Percentiles rank a stretch among this genome's conserved stretches.
phyloP scores from a whole-genome alignment of 2,797 vertebrate species.

The Halcyon chelicuti region DNA sequence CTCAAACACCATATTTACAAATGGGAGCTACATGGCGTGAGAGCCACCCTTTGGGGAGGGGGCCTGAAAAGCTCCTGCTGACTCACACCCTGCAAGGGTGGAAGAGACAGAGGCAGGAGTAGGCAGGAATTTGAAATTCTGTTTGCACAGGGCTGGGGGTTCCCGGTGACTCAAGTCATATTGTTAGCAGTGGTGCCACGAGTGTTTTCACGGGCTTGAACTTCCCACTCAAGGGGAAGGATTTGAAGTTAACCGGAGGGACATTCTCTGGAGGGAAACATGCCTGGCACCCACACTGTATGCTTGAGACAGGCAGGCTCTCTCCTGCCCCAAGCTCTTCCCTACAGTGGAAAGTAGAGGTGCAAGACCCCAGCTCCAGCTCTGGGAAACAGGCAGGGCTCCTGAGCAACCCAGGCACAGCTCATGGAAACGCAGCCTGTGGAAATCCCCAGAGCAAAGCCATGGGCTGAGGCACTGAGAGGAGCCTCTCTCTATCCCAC shows the following conservation, averaged over 20 bases:
- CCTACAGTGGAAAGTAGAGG: background rate
- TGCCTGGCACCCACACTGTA: background rate
- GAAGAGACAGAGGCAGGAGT: background rate
- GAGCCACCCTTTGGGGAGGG: background rate
- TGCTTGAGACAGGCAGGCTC: background rate
- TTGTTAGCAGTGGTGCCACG: background rate
- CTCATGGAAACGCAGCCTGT: background rate
- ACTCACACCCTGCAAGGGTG: background rate
- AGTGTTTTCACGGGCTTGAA: background rate
- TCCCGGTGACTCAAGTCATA: conserved; percentile 9
- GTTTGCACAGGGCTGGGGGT: background rate
- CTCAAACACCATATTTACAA: background rate
- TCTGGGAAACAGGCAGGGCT: background rate
- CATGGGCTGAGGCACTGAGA: background rate
- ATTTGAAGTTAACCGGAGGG: background rate
- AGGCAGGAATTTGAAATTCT: background rate
- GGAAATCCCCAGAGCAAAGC: background rate
- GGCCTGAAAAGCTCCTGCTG: background rate
- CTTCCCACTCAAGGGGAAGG: conserved; percentile 2
- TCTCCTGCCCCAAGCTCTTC: background rate
- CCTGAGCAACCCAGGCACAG: accelerated
- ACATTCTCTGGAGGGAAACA: background rate
- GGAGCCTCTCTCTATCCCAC: background rate
- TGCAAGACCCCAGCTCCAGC: background rate
- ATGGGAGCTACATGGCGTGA: background rate